Conservation (phyloP, 30 jellyfish, hydroid and myxozoan species). For the Hydractinia symbiolongicarpus region DNA sequence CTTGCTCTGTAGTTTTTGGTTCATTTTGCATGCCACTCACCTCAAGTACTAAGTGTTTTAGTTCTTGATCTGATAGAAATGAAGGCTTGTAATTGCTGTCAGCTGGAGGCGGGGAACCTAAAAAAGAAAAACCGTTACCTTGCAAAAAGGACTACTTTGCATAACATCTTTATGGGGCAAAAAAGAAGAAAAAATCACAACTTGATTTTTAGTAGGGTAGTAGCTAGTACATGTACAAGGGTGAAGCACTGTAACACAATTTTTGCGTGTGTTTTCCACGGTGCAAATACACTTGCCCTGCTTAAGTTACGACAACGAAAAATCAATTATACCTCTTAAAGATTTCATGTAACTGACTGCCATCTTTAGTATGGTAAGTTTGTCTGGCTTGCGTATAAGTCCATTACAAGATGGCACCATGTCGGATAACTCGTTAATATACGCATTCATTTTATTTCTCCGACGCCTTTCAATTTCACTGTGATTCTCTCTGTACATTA, state of each 20-base stretch:
- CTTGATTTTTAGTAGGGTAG: no score
- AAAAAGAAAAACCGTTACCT: neutral
- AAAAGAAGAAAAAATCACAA: no score
- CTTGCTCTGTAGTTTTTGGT: no score
- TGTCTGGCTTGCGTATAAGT: conserved; percentile 94
- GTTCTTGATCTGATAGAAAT: conserved; percentile 88
- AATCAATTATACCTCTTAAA: conserved; percentile 54
- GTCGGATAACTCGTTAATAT: conserved; percentile 93
- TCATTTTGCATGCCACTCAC: conserved; percentile 22
- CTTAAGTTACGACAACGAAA: no score
- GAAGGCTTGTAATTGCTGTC: conserved; percentile 83
- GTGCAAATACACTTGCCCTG: no score
- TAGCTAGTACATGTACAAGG: no score
- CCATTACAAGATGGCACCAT: conserved; percentile 99
- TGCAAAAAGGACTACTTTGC: neutral
- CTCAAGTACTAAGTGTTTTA: conserved; percentile 95
- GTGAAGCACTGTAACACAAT: no score
- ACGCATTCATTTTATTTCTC: conserved; percentile 96
- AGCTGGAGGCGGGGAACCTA: conserved; percentile 86
- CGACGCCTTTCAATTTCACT: conserved; percentile 98
- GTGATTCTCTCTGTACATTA: conserved; percentile 76
- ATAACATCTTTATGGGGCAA: no score
- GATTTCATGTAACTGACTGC: conserved; percentile 96
- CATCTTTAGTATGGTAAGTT: conserved; percentile 87
- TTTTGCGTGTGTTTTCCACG: no score